These are phyloP conservation scores for Carposina sasakii DNA, from an alignment of 1,140 invertebrate species.

Conservation along the genomic window DNA sequence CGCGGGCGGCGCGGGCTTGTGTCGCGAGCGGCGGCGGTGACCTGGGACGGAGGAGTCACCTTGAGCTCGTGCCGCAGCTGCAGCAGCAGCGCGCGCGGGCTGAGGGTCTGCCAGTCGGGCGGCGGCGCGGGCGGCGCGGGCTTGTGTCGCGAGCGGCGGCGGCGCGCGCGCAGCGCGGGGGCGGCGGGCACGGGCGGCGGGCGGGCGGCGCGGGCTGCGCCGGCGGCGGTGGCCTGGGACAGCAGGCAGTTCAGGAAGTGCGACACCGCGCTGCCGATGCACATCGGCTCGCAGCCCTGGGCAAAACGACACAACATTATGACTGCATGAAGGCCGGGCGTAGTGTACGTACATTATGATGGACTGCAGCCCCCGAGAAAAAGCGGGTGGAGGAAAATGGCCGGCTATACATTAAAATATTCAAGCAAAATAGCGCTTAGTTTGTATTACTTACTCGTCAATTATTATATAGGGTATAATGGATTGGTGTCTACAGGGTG, in stretches of 20 bases:
- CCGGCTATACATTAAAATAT: too few species aligned
- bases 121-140: slow-evolving; percentile 71
- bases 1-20: slow-evolving; percentile 65
- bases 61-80: slow-evolving; percentile 91
- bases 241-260: slow-evolving; percentile 97
- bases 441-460: too few species aligned
- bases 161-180: slow-evolving; percentile 14
- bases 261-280: slow-evolving; percentile 88
- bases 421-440: too few species aligned
- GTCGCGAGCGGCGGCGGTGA: slow-evolving; percentile 62
- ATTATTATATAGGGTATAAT: too few species aligned
- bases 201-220: slow-evolving; percentile 77
- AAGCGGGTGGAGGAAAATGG: too few species aligned
- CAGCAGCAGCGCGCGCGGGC: slow-evolving; percentile 88
- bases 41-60: slow-evolving; percentile 31
- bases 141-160: slow-evolving; percentile 62
- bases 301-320: slow-evolving; percentile 5
- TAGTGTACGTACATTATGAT: too few species aligned
- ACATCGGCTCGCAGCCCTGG: slow-evolving; percentile 83
- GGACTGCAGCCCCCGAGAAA: too few species aligned
- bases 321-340: too few species aligned
- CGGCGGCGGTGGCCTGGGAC: slow-evolving; percentile 80
- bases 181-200: slow-evolving; percentile 18
- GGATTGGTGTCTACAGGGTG: too few species aligned
- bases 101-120: slow-evolving; percentile 89